phyloP scores from a whole-genome alignment of 2,113 vertebrate genomes.

The Myrmecophaga tridactyla region DNA sequence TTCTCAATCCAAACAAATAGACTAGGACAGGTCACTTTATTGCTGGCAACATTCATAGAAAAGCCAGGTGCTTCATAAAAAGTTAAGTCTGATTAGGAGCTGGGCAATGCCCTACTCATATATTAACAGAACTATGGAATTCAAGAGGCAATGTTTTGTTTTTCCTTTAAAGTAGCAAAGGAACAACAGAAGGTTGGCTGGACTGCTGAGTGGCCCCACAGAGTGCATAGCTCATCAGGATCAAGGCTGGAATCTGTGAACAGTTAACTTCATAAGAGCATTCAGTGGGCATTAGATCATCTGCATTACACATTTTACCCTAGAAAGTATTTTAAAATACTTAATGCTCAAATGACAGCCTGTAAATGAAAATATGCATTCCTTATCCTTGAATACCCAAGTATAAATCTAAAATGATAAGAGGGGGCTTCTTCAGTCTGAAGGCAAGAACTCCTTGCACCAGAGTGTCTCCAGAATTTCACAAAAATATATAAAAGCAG shows the following conservation, averaged over 20 bases:
- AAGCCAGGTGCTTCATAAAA: slow-evolving; percentile 53
- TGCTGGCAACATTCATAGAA: slow-evolving; percentile 77
- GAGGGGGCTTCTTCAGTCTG: slow-evolving; percentile 42
- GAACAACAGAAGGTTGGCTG: slow-evolving; percentile 68
- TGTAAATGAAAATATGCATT: slow-evolving; percentile 76
- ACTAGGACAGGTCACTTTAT: slow-evolving; percentile 78
- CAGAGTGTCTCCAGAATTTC: slow-evolving; percentile 39
- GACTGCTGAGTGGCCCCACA: slow-evolving; percentile 67
- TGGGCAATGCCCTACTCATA: slow-evolving; percentile 10
- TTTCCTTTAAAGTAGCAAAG: slow-evolving; percentile 68
- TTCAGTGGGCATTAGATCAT: slow-evolving; percentile 67
- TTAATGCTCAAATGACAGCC: slow-evolving; percentile 78
- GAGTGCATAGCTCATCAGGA: slow-evolving; percentile 83
- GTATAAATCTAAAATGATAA: slow-evolving; percentile 74
- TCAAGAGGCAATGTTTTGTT: slow-evolving; percentile 59
- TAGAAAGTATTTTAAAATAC: slow-evolving; percentile 81
- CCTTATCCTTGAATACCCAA: slow-evolving; percentile 77
- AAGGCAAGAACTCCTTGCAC: slow-evolving; percentile 60
- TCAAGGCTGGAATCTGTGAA: slow-evolving; percentile 81
- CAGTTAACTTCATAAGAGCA: slow-evolving; percentile 73
- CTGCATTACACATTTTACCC: slow-evolving; percentile 79
- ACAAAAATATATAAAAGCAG: slow-evolving; percentile 59
- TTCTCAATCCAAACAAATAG: slow-evolving; percentile 66
- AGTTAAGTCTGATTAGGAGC: slow-evolving; percentile 9
- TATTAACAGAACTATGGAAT: slow-evolving; percentile 68